Evolutionary conservation across 1,140 invertebrate species (phyloP).

Genomic region (Drosophila punjabiensis): DNA sequence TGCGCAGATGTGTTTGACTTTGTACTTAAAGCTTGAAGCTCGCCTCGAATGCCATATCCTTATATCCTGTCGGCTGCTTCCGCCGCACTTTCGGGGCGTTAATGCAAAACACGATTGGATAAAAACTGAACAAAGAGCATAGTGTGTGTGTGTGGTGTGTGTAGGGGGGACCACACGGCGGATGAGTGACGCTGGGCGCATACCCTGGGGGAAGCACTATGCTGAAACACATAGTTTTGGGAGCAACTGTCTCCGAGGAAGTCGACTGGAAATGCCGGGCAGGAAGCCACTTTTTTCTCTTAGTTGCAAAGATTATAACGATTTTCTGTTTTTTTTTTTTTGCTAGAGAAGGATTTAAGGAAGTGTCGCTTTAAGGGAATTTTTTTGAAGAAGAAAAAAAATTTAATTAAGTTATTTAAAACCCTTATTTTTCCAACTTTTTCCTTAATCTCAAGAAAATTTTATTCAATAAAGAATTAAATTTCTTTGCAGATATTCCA

Average conservation of each 20-base stretch:
- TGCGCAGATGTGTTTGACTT: constrained; percentile 60
- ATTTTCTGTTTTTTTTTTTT: not conserved
- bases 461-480: not conserved
- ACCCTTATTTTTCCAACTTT: no score
- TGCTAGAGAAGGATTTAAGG: not conserved
- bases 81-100: constrained; percentile 67
- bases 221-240: constrained; percentile 24
- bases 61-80: constrained; percentile 72
- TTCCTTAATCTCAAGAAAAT: not conserved
- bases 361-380: not conserved
- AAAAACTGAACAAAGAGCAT: constrained; percentile 39
- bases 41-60: constrained; percentile 67
- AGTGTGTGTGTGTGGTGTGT: not conserved
- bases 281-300: constrained; percentile 25
- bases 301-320: constrained; percentile 17
- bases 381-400: not conserved
- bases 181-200: constrained; percentile 25
- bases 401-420: not conserved
- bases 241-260: constrained; percentile 40
- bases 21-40: constrained; percentile 69
- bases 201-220: constrained; percentile 12
- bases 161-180: constrained; percentile 20
- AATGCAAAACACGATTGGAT: constrained; percentile 55
- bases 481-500: not conserved
- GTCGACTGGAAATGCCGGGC: constrained; percentile 28